Percentiles rank a stretch among this genome's conserved stretches.
phyloP scores from a whole-genome alignment of 2,888 invertebrate genomes.

The Dolomedes plantarius region DNA sequence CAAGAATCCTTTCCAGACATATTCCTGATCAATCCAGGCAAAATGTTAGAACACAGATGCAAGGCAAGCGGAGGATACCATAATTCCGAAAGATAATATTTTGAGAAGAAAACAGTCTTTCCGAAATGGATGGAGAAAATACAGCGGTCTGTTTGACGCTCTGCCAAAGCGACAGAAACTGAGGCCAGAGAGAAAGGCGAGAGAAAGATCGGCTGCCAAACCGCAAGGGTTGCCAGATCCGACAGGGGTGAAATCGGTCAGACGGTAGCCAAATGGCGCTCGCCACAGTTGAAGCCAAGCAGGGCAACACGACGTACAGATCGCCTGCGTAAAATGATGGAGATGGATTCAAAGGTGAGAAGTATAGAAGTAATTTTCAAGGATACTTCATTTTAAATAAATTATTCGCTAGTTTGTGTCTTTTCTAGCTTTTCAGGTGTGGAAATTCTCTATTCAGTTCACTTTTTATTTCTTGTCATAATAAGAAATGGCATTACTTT shows the following conservation, averaged over 20 bases:
- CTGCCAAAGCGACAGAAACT: conserved; percentile 8
- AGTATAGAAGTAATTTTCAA: no score
- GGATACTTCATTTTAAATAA: no score
- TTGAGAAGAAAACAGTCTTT: not conserved
- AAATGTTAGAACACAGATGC: not conserved
- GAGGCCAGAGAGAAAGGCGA: not conserved
- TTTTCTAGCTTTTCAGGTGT: no score
- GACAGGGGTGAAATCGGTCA: not conserved
- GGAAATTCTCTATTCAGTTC: no score
- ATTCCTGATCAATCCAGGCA: not conserved
- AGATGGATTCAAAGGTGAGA: no score
- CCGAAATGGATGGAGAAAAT: not conserved
- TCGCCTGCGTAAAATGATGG: no score
- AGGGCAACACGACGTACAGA: no score
- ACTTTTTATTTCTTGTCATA: no score
- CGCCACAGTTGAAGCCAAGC: not conserved
- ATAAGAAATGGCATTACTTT: no score
- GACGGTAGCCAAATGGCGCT: not conserved
- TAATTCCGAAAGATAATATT: not conserved
- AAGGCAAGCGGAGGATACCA: not conserved
- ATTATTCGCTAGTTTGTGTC: no score
- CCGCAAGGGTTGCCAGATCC: not conserved
- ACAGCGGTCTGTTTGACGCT: not conserved
- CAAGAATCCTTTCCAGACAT: not conserved
- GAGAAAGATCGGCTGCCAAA: not conserved